These are phyloP conservation scores for Hoplostethus mediterraneus DNA, from an alignment of 2,797 vertebrate species.

Conservation along the genomic window DNA sequence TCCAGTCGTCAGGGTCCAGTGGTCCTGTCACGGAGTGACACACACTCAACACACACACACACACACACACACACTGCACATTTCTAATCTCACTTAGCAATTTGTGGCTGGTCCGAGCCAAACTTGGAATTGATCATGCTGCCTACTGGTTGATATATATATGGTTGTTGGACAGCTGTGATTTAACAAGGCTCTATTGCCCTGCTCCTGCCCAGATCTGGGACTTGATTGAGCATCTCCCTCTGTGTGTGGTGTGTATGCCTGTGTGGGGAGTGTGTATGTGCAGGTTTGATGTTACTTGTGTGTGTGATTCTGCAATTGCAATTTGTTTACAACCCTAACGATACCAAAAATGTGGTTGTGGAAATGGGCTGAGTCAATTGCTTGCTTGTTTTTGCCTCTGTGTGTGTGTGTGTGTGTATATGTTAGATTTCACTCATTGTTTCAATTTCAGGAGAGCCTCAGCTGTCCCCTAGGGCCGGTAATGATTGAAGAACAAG, in stretches of 20 bases:
- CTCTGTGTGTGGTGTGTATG: slow-evolving; percentile 15
- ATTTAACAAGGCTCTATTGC: slow-evolving; percentile 34
- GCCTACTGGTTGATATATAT: slow-evolving; percentile 47
- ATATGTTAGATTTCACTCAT: too few relatives aligned
- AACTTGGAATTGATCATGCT: slow-evolving; percentile 43
- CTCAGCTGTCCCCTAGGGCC: neutral
- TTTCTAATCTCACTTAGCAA: slow-evolving; percentile 56
- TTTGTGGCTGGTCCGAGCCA: slow-evolving; percentile 30
- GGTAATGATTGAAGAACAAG: neutral
- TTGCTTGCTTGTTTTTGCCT: neutral
- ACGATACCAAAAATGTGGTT: neutral
- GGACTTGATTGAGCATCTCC: slow-evolving; percentile 21
- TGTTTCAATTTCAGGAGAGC: neutral
- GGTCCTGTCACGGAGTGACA: slow-evolving; percentile 31
- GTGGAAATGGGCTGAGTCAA: neutral
- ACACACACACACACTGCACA: slow-evolving; percentile 33
- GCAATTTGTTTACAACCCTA: neutral
- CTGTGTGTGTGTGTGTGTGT: neutral
- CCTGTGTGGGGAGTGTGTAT: neutral
- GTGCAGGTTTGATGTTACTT: neutral
- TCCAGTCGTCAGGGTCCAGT: slow-evolving; percentile 50
- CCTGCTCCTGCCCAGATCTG: slow-evolving; percentile 26
- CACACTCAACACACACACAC: slow-evolving; percentile 21
- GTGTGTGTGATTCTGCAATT: neutral
- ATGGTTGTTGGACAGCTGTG: slow-evolving; percentile 20